These are phyloP conservation scores for Atherinomorus stipes DNA, from an alignment of 2,113 vertebrate species.

Conservation along the genomic window DNA sequence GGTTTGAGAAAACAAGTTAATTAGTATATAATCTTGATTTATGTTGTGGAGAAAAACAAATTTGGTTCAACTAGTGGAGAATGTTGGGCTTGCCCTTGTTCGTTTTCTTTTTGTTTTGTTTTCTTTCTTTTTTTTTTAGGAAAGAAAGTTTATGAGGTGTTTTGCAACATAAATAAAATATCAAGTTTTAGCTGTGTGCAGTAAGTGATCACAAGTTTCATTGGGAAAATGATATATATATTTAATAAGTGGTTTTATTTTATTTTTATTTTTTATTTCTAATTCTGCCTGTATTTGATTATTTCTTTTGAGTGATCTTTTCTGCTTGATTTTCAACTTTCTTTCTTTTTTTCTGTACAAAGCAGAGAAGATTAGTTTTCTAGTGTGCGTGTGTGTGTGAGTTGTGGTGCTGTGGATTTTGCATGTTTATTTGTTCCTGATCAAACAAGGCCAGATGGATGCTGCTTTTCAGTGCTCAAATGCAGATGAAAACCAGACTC, in stretches of 20 bases:
- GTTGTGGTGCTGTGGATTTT: slow-evolving; percentile 81
- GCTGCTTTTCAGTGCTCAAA: slow-evolving; percentile 57
- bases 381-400: slow-evolving; percentile 68
- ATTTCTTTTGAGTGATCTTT: slow-evolving; percentile 71
- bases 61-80: slow-evolving; percentile 71
- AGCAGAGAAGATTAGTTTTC: slow-evolving; percentile 79
- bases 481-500: slow-evolving; percentile 51
- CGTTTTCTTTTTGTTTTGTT: slow-evolving; percentile 55
- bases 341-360: slow-evolving; percentile 68
- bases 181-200: slow-evolving; percentile 77
- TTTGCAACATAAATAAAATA: slow-evolving; percentile 66
- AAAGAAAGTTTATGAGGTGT: slow-evolving; percentile 72
- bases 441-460: slow-evolving; percentile 66
- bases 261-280: slow-evolving; percentile 69
- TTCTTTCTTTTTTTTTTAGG: slow-evolving; percentile 55
- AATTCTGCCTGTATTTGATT: slow-evolving; percentile 75
- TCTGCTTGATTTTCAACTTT: slow-evolving; percentile 72
- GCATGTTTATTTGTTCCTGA: slow-evolving; percentile 75
- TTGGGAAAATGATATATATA: slow-evolving; percentile 73
- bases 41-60: slow-evolving; percentile 69
- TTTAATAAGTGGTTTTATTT: slow-evolving; percentile 76
- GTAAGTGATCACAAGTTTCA: slow-evolving; percentile 72
- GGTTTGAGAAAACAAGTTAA: slow-evolving; percentile 74
- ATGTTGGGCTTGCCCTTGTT: slow-evolving; percentile 71
- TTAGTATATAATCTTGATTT: slow-evolving; percentile 72